Evolutionary conservation across 2,888 invertebrate genomes (phyloP).

Genomic region (Drosophila demipolita): DNA sequence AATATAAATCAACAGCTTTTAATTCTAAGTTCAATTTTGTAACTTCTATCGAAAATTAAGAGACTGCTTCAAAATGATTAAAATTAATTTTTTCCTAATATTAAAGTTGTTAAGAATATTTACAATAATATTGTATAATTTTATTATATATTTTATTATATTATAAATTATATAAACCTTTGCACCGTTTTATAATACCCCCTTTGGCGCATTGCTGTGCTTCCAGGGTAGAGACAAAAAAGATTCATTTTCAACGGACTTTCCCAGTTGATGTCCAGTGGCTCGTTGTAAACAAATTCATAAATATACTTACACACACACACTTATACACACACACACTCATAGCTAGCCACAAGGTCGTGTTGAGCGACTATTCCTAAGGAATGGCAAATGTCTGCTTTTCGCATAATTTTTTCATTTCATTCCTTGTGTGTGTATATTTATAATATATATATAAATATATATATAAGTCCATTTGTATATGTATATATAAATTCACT

Average conservation of each 20-base stretch:
- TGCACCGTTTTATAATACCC: not conserved
- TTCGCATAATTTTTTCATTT: conserved; percentile 76
- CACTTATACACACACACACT: conserved; percentile 10
- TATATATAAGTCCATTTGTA: not conserved
- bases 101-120: not conserved
- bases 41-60: not conserved
- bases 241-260: conserved; percentile 31
- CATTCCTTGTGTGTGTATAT: conserved; percentile 43
- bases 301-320: conserved; percentile 41
- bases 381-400: conserved; percentile 33
- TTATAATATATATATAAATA: conserved; percentile 7
- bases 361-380: conserved; percentile 23
- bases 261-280: conserved; percentile 44
- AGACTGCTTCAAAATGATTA: not conserved
- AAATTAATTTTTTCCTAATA: not conserved
- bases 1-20: not conserved
- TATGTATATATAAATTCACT: conserved; percentile 20
- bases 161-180: not conserved
- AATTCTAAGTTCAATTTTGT: not conserved
- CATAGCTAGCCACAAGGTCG: conserved; percentile 13
- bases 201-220: not conserved
- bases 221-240: conserved; percentile 13
- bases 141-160: not conserved
- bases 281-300: conserved; percentile 74
- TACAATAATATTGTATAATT: not conserved